A percentile compares a stretch with the other conserved stretches of the same genome.
Conservation (phyloP, 37 sponge, comb jelly and placozoan species). For the Bolinopsis microptera region DNA sequence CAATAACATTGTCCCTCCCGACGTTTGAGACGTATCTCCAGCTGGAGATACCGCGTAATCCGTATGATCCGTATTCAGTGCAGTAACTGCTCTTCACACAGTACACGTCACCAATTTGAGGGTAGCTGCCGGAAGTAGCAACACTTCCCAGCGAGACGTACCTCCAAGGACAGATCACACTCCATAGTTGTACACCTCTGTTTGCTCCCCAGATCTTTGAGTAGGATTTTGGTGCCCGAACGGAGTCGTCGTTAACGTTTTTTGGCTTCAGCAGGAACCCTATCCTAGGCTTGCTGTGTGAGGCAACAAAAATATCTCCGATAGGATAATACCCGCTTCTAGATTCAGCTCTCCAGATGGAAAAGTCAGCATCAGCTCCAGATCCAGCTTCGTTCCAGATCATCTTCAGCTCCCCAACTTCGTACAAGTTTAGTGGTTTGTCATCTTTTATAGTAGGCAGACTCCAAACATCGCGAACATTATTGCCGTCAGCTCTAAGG, state of each 20-base stretch:
- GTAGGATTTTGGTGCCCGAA: background rate
- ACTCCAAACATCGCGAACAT: background rate
- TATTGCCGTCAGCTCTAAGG: background rate
- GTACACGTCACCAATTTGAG: background rate
- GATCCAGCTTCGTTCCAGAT: slow-evolving; percentile 5
- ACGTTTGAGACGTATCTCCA: background rate
- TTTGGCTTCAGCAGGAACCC: background rate
- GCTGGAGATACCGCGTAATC: too few relatives aligned
- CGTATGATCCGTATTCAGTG: background rate
- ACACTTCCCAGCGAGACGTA: background rate
- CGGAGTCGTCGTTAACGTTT: background rate
- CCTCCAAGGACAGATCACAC: background rate
- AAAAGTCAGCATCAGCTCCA: background rate
- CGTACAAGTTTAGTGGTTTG: background rate
- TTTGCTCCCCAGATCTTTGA: background rate
- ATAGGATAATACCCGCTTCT: background rate
- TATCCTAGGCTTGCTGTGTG: background rate
- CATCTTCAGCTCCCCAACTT: background rate
- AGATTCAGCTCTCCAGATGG: slow-evolving; percentile 12
- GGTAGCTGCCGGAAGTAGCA: background rate
- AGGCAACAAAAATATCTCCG: background rate
- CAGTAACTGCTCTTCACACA: background rate
- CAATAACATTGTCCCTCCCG: background rate
- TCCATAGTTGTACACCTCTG: background rate
- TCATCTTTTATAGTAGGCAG: background rate